A percentile compares a stretch with the other conserved stretches of the same genome.
These are phyloP conservation scores for Lasioglossum calceatum DNA, from an alignment of 2,888 invertebrate genomes.

Conservation along the genomic window DNA sequence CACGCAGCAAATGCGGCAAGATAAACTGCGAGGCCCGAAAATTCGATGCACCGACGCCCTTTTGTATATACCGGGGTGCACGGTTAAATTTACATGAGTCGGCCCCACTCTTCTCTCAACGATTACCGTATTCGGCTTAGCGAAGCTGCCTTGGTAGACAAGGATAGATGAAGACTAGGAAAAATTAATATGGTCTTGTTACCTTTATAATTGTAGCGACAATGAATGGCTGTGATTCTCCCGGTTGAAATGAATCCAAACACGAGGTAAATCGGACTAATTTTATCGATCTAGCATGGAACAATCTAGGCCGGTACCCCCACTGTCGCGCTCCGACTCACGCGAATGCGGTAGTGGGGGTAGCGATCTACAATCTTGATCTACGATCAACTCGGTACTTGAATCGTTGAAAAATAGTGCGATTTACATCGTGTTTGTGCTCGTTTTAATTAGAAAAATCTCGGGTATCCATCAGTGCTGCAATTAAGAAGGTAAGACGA, in stretches of 20 bases:
- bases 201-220: background rate
- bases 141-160: background rate
- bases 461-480: background rate
- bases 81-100: background rate
- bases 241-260: background rate
- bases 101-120: background rate
- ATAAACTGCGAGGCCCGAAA: conserved; percentile 72
- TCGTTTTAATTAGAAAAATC: background rate
- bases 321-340: background rate
- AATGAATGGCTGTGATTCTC: background rate
- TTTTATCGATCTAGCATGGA: background rate
- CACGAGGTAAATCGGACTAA: background rate
- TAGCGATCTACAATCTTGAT: background rate
- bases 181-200: too few species aligned
- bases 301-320: background rate
- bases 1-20: conserved; percentile 66
- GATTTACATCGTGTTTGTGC: background rate
- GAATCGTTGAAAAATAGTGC: background rate
- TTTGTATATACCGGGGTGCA: conserved; percentile 49
- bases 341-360: background rate
- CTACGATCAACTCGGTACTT: background rate
- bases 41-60: conserved; percentile 67
- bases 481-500: background rate
- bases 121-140: background rate
- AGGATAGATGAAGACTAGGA: background rate